phyloP scores from a whole-genome alignment of 1,140 invertebrate species.

The Vanessa atalanta region DNA sequence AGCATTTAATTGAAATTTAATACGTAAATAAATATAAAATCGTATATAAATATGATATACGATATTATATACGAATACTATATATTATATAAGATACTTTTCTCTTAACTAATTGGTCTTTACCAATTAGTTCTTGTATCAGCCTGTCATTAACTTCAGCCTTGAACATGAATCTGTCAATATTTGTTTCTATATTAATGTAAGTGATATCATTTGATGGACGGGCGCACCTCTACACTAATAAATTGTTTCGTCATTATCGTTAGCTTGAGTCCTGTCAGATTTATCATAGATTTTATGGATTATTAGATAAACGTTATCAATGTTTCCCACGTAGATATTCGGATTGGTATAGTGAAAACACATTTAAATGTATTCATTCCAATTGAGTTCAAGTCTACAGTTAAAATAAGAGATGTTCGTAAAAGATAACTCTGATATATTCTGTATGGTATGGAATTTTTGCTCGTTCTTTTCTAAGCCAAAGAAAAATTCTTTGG shows the following conservation, averaged over 20 bases:
- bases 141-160: conserved; percentile 7
- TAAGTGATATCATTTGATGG: background rate
- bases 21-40: too few species aligned
- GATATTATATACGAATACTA: too few species aligned
- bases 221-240: conserved; percentile 4
- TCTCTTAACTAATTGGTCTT: too few species aligned
- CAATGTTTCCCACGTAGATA: background rate
- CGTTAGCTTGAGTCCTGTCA: background rate
- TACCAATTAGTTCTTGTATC: background rate
- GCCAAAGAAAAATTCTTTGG: too few species aligned
- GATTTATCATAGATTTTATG: background rate
- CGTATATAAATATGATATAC: too few species aligned
- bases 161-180: conserved; percentile 19
- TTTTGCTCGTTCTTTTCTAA: too few species aligned
- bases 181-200: conserved; percentile 33
- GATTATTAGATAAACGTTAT: background rate
- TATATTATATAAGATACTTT: too few species aligned
- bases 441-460: background rate
- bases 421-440: background rate
- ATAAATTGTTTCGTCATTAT: conserved; percentile 8
- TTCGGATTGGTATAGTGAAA: background rate
- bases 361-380: background rate
- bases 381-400: background rate
- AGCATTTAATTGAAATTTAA: too few species aligned
- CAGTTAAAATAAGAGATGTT: background rate